These are phyloP conservation scores for Sarotherodon lohbergeri DNA, from an alignment of 2,113 vertebrate species.

Conservation along the genomic window DNA sequence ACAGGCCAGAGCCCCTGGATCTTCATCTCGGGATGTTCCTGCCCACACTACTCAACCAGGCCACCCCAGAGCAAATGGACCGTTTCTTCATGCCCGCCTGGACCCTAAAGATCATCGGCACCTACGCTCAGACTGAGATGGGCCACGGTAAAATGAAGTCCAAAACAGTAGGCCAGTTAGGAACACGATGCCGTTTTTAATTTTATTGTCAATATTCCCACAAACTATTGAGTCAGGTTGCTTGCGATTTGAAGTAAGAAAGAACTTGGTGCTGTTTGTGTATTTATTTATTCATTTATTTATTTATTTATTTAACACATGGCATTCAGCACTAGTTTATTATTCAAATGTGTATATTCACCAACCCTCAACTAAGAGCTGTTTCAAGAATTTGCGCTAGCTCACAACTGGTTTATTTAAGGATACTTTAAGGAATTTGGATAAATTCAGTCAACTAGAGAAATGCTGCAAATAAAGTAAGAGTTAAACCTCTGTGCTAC, in stretches of 20 bases:
- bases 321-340: not conserved
- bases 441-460: not conserved
- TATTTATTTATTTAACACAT: not conserved
- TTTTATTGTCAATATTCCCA: not conserved
- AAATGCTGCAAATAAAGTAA: not conserved
- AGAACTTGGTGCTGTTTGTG: not conserved
- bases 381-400: not conserved
- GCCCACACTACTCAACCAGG: slow-evolving; percentile 95
- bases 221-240: not conserved
- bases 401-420: not conserved
- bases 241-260: not conserved
- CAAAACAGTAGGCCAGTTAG: not conserved
- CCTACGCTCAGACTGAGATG: slow-evolving; percentile 98
- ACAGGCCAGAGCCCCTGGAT: slow-evolving; percentile 88
- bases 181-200: not conserved
- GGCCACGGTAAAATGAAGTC: slow-evolving; percentile 87
- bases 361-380: not conserved
- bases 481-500: not conserved
- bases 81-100: slow-evolving; percentile 96
- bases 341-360: not conserved
- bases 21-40: slow-evolving; percentile 99
- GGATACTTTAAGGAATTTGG: not conserved
- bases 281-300: not conserved
- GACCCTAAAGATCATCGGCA: slow-evolving; percentile 98
- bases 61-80: slow-evolving; percentile 91